Evolutionary conservation across 2,797 vertebrate genomes (phyloP), one percentile per base, ranked within the genome.

Genomic region (Lophotriccus pileatus): DNA sequence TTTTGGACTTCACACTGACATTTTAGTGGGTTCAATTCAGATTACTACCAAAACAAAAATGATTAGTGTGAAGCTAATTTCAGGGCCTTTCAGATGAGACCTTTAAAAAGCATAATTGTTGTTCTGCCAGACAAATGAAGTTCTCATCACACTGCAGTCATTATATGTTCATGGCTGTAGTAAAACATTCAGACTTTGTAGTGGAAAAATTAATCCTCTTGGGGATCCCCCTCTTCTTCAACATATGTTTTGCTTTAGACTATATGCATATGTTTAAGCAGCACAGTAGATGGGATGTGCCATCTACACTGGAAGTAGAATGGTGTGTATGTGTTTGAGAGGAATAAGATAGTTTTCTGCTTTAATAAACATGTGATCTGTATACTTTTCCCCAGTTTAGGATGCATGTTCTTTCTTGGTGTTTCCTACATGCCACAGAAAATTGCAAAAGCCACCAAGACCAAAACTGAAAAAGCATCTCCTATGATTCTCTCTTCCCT

Each of bases 401-500:
- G n/a, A 39, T 50, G 13, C 25, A 56, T 1, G 6, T 58, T 68
- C 25, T 44, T 68, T 9, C n/a, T 50, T n/a, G 14, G 14, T 47
- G 34, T 43, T 74, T 24, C 53, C 53, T 63, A 19, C 7, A 10
- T 14, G 59, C 44, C 36, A 52, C 50, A 68, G 25, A 66, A 79
- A 89, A 87, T 21, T 67, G 53, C 25, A 52, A 67, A 89, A 89
- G 34, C 21, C 14, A 28, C 2, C 28, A 74, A 53, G 87, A 19
- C 19, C 11, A 17, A 82, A 93, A 52, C 16, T 13, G 25, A 69
- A 76, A 78, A 85, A 70, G 8, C 21, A 50, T 89, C 20, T 8
- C 39, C 47, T 49, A 43, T 81, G 83, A 89, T 84, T 94, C 34
- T 83, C 28, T 64, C 87, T 94, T 92, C 34, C 59, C 76, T 89